Percentiles rank a stretch among this genome's conserved stretches.
Conservation (phyloP, 2,888 invertebrate species). For the Maniola hyperantus region DNA sequence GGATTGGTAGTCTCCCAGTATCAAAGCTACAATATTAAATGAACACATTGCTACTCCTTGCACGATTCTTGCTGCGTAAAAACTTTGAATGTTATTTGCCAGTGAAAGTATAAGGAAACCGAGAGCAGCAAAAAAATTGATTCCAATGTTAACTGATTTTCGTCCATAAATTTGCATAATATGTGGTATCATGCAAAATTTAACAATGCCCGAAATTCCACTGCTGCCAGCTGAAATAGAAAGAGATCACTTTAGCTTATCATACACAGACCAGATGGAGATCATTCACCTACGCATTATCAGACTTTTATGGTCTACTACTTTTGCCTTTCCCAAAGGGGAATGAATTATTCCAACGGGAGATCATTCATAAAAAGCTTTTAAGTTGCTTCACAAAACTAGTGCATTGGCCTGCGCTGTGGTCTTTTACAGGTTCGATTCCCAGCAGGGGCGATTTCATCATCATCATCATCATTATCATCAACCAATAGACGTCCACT, state of each 20-base stretch:
- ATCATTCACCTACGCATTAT: too few relatives aligned
- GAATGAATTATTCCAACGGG: too few relatives aligned
- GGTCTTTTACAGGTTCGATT: too few relatives aligned
- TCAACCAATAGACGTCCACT: too few relatives aligned
- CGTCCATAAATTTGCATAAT: conserved; percentile 52
- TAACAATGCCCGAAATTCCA: conserved; percentile 50
- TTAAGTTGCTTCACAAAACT: neutral
- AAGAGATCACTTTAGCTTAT: neutral
- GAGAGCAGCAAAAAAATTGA: conserved; percentile 38
- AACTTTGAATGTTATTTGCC: conserved; percentile 41
- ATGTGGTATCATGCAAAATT: conserved; percentile 48
- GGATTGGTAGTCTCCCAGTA: conserved; percentile 53
- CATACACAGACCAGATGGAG: too few relatives aligned
- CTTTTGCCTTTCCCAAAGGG: too few relatives aligned
- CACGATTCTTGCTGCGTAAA: conserved; percentile 48
- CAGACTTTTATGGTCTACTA: too few relatives aligned
- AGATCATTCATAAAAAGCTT: too few relatives aligned
- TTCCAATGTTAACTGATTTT: conserved; percentile 43
- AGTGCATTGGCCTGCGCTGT: neutral
- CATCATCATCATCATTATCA: too few relatives aligned
- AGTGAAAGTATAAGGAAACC: conserved; percentile 50
- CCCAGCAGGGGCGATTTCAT: too few relatives aligned
- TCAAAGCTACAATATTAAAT: conserved; percentile 46
- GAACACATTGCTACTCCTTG: conserved; percentile 44
- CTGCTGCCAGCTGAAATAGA: conserved; percentile 49